Evolutionary conservation across 2,113 vertebrate genomes (phyloP).

Genomic region (Lagopus leucura): DNA sequence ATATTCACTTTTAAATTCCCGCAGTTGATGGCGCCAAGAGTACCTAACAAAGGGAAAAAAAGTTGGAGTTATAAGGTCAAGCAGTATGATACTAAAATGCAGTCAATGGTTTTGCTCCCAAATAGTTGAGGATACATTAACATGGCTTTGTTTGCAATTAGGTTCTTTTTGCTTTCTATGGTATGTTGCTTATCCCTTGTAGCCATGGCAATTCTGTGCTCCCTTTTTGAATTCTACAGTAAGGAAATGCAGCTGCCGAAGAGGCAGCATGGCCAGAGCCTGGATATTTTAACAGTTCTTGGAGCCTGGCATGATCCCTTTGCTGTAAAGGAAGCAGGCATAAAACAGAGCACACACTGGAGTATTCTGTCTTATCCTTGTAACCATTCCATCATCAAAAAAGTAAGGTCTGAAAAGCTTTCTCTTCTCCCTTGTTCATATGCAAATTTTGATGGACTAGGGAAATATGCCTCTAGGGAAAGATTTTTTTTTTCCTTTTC

Average conservation of each 20-base stretch:
- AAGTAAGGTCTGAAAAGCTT: background rate
- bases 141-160: background rate
- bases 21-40: constrained; percentile 96
- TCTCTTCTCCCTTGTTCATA: background rate
- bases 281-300: background rate
- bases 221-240: background rate
- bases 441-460: background rate
- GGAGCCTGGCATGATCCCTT: background rate
- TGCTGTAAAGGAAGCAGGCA: background rate
- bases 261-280: background rate
- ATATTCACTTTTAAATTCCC: constrained; percentile 97
- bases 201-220: background rate
- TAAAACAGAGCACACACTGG: background rate
- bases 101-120: background rate
- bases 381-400: background rate
- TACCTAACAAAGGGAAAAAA: constrained; percentile 82
- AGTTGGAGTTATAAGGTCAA: constrained; percentile 34
- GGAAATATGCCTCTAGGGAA: background rate
- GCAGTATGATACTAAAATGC: background rate
- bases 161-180: background rate
- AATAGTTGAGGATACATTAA: background rate
- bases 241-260: background rate
- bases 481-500: background rate
- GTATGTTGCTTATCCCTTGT: background rate
- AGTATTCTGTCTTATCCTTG: background rate